Percentiles rank a stretch among this genome's conserved stretches.
phyloP scores from a whole-genome alignment of 23 tunicate species.

The Diplosoma virens region DNA sequence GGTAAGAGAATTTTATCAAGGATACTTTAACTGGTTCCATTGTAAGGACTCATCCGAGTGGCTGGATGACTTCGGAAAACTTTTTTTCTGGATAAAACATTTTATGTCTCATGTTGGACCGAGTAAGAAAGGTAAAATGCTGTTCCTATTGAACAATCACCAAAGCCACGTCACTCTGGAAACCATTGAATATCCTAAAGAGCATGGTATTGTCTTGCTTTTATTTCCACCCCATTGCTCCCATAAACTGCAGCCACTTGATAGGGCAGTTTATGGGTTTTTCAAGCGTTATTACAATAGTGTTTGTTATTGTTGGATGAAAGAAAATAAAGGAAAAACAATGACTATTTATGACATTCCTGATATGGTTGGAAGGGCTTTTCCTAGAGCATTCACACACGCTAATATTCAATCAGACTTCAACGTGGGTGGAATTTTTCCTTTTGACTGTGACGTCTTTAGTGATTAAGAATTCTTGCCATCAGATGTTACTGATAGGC shows the following conservation, averaged over 20 bases:
- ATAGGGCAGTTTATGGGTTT: constrained; percentile 21
- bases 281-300: neutral
- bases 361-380: constrained; percentile 1
- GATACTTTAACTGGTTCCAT: constrained; percentile 32
- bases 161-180: constrained; percentile 25
- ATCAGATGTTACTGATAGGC: too few relatives aligned
- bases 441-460: constrained; percentile 10
- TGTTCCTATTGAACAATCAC: constrained; percentile 16
- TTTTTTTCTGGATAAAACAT: constrained; percentile 26
- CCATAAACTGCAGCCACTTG: constrained; percentile 27
- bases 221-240: constrained; percentile 36
- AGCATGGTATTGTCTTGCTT: neutral
- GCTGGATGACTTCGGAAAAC: constrained; percentile 22
- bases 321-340: neutral
- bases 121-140: neutral
- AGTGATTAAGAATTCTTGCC: constrained; percentile 2
- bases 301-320: constrained; percentile 10
- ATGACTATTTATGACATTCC: constrained; percentile 19
- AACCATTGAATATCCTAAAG: constrained; percentile 11
- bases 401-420: constrained; percentile 1
- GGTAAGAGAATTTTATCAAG: too few relatives aligned
- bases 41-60: constrained; percentile 19
- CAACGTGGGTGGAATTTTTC: constrained; percentile 1
- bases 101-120: constrained; percentile 17
- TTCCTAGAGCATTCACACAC: constrained; percentile 10